phyloP scores from a whole-genome alignment of 2,888 invertebrate genomes.

The Elegia similella region DNA sequence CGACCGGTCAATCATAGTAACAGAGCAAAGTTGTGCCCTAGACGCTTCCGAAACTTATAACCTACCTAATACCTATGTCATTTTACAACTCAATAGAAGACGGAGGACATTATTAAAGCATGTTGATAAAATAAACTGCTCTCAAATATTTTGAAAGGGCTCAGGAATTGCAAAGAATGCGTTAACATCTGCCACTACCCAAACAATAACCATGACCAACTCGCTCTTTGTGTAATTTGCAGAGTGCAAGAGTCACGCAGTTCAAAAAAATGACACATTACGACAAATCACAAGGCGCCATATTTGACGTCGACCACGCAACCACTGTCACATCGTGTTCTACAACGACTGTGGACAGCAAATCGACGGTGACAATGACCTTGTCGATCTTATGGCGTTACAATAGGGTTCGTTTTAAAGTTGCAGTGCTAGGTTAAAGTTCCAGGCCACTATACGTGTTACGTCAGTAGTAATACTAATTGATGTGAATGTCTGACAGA shows the following conservation, averaged over 20 bases:
- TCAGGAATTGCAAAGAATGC: neutral
- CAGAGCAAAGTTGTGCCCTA: too few relatives aligned
- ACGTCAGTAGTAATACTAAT: neutral
- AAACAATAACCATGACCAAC: slow-evolving; percentile 10
- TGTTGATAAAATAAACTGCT: too few relatives aligned
- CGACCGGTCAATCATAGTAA: too few relatives aligned
- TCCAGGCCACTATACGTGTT: neutral
- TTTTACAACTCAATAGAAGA: too few relatives aligned
- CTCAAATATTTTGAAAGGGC: too few relatives aligned
- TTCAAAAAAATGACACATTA: slow-evolving; percentile 6
- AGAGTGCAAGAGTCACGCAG: neutral
- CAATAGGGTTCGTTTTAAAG: neutral
- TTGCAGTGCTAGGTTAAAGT: neutral
- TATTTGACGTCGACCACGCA: slow-evolving; percentile 8
- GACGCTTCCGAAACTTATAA: too few relatives aligned
- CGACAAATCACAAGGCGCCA: slow-evolving; percentile 9
- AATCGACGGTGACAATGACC: neutral
- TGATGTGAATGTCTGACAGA: neutral
- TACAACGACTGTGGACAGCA: neutral
- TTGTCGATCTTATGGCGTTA: neutral
- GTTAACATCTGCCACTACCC: neutral
- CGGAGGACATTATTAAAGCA: too few relatives aligned
- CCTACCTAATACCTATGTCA: too few relatives aligned
- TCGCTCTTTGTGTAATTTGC: neutral
- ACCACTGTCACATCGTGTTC: neutral